These are phyloP conservation scores for Amphiura filiformis DNA, from an alignment of 35 echinoderm and acorn worm species.

Conservation along the genomic window DNA sequence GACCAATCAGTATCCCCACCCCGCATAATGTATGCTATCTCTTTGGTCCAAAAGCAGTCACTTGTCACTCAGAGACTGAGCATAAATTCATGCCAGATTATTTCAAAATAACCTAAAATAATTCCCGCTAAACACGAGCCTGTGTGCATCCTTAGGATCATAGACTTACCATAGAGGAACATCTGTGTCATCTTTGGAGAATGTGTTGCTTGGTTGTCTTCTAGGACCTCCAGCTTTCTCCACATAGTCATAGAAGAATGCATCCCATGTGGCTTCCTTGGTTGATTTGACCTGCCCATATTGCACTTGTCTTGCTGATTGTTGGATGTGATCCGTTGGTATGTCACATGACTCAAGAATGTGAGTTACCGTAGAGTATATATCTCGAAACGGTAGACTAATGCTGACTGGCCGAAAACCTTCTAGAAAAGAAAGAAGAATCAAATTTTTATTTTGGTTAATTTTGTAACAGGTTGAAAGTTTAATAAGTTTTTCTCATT, in stretches of 20 bases:
- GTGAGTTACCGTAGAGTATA: conserved; percentile 73
- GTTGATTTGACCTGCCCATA: background rate
- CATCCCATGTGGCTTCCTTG: conserved; percentile 54
- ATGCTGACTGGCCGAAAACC: conserved; percentile 63
- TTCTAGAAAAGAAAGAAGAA: too few species aligned
- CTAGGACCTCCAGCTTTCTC: conserved; percentile 56
- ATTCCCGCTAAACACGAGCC: too few species aligned
- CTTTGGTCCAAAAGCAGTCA: too few species aligned
- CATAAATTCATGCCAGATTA: too few species aligned
- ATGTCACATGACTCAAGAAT: conserved; percentile 79
- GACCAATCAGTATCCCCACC: too few species aligned
- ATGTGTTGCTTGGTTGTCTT: background rate
- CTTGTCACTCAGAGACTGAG: too few species aligned
- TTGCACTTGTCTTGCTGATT: conserved; percentile 5
- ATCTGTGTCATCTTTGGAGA: background rate
- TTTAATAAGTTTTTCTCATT: background rate
- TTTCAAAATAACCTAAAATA: too few species aligned
- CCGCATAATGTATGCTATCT: too few species aligned
- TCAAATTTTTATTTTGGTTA: too few species aligned
- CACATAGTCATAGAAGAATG: conserved; percentile 76
- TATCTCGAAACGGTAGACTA: conserved; percentile 44
- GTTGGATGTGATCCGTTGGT: conserved; percentile 66
- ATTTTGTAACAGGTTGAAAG: background rate
- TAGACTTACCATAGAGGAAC: background rate
- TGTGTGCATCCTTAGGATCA: too few species aligned